Base-by-base conservation (phyloP, 2,113 vertebrate genomes). In the Cavia aperea region DNA sequence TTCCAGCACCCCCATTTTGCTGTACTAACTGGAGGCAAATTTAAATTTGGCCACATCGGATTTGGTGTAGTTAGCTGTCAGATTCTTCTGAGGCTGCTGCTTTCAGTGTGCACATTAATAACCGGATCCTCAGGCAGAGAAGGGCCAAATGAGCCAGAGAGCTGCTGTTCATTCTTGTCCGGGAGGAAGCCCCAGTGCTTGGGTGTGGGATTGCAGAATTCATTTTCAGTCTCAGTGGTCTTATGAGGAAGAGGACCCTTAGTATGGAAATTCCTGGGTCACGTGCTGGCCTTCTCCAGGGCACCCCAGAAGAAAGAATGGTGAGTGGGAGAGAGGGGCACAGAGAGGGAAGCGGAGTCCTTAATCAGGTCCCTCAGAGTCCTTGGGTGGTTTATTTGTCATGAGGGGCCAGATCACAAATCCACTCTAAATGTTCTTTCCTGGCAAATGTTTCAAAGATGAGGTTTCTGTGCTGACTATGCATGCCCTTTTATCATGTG, bases 401-500 rank as follows among this genome's bases (percentile, higher is more conserved):
- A 56, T 56, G 36, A 89, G 84, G 72, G 91, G 93, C 56, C 95
- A 93, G 94, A 94, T 94, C 91, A 92, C 75, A 92, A 94, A 85
- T 81, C 73, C 60, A 68, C 87, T 43, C 86, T 90, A 83, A 89
- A 92, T 75, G 91, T 95, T 94, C 86, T 84, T 91, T 86, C 60
- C 91, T 96, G 90, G 95, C 90, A 89, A 29, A 63, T 77, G 81
- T 81, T 91, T 92, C 84, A 95, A 93, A 95, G 93, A 89, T 93
- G 95, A 78, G 60, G 86, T 95, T 95, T 95, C 83, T 84, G 88
- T 96, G 96, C 90, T 95, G 88, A 95, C 86, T 91, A 6, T 88
- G 72, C 95, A n/a, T 54, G 36, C 73, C 51, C 70, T 95, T 92
- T 84, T 81, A 90, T 86, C 88, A 78, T 79, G 88, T 36, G 84